Evolutionary conservation across 1,140 invertebrate species (phyloP), one percentile per base, ranked within the genome.

Genomic region (Drosophila carrolli): DNA sequence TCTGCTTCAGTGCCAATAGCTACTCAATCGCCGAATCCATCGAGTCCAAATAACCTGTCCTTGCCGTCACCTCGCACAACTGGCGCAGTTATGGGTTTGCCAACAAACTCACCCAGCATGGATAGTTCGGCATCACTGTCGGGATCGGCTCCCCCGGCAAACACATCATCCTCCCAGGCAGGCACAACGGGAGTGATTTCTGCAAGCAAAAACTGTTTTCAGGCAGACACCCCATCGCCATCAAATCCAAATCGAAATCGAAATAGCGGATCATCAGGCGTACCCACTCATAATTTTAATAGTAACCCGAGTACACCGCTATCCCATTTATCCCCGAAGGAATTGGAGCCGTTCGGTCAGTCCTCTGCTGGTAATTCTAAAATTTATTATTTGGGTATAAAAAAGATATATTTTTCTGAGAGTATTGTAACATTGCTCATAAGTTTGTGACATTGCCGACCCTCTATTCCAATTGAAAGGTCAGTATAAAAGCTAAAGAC

Each of bases 1-100:
- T 97, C 96, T 46, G 96, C 96, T 14, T 97, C 96, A 78, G 96
- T 97, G 53, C 96, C 96, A 75, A 96, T 97, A 84, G 96, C 95
- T 9, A 94, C 95, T 67, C 95, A 95, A 83, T 96, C 95, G 75
- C 95, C 95, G 40, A 96, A 95, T 93, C 95, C 95, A 1, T 94
- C 94, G 35, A 96, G 95, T 72, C 95, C 95, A 23, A 95, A 95
- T 67, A 95, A 96, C 91, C 81, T 96, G n/a, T 96, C 95, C 1
- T 81, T 96, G 57, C 95, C 95, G 4, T 96, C 95, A 43, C 95
- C 95, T 2, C 93, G 95, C 43, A 95, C 96, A 46, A 94, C 95
- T 61, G 95, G 95, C 6, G 95, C 95, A 9, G 95, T 66, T 3
- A 57, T 88, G 40, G 90, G 84, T 14, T 54, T 82, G 50, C 75